These are phyloP conservation scores for Acridotheres tristis DNA, from an alignment of 2,797 vertebrate species.

Conservation along the genomic window DNA sequence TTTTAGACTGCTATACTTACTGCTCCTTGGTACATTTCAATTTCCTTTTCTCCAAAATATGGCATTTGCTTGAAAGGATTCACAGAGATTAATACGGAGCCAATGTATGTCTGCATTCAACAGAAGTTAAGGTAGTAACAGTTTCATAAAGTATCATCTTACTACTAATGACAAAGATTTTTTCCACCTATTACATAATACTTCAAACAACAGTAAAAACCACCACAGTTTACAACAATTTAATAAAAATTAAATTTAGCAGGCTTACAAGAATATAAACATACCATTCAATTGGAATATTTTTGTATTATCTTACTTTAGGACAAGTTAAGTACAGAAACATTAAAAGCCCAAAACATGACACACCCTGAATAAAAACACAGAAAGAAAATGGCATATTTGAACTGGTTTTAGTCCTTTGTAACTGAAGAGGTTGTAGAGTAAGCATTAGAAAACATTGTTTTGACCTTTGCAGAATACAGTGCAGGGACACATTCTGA, in stretches of 20 bases:
- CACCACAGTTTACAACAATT: neutral
- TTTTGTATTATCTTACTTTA: neutral
- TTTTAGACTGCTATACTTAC: slow-evolving; percentile 81
- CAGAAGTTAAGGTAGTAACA: slow-evolving; percentile 78
- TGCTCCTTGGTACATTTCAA: slow-evolving; percentile 98
- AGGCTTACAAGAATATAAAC: neutral
- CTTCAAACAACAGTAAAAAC: neutral
- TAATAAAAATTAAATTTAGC: neutral
- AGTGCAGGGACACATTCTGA: neutral
- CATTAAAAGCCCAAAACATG: neutral
- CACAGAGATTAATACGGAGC: slow-evolving; percentile 95
- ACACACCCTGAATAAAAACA: neutral
- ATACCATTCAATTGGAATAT: neutral
- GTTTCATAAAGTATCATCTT: neutral
- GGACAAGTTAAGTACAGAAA: neutral
- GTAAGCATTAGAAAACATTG: neutral
- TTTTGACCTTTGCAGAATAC: neutral
- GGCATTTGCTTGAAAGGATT: slow-evolving; percentile 99
- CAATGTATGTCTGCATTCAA: slow-evolving; percentile 91
- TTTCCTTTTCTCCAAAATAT: slow-evolving; percentile 96
- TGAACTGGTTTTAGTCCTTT: neutral
- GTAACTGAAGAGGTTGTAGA: neutral
- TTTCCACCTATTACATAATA: neutral
- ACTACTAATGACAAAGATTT: neutral
- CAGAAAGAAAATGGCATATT: neutral